A percentile compares a stretch with the other conserved stretches of the same genome.
These are phyloP conservation scores for Meteorus colon DNA, from an alignment of 2,888 invertebrate species.

Conservation along the genomic window DNA sequence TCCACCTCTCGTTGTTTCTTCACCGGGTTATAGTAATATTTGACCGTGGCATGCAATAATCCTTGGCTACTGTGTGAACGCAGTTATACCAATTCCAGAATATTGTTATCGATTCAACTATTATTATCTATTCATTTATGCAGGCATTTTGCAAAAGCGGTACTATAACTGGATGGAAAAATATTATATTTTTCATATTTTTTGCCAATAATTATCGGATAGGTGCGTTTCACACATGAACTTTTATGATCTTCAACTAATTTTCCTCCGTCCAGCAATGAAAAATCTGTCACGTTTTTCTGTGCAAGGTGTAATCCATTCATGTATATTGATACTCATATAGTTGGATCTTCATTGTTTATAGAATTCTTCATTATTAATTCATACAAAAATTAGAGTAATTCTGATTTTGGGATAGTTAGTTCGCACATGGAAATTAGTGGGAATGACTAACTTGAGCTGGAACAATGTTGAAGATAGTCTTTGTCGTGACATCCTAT, in stretches of 20 bases:
- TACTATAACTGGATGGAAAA: no score
- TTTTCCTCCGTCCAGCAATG: no score
- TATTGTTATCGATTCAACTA: neutral
- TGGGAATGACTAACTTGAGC: neutral
- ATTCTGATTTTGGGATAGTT: neutral
- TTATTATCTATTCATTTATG: neutral
- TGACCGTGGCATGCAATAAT: neutral
- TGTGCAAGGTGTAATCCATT: no score
- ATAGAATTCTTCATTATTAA: neutral
- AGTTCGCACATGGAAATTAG: neutral
- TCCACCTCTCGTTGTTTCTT: conserved; percentile 3
- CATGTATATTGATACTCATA: no score
- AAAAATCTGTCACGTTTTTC: no score
- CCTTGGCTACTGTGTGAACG: neutral
- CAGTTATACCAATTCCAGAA: neutral
- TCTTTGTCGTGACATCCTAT: conserved; percentile 20
- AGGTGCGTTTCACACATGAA: no score
- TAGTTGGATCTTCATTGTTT: neutral
- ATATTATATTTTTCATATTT: no score
- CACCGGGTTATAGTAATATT: neutral
- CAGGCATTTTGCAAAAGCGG: no score
- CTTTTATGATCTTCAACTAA: no score
- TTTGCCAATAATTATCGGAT: no score
- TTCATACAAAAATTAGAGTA: neutral
- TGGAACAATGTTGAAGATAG: neutral